phyloP scores from a whole-genome alignment of 2,888 invertebrate species.

The Leptura quadrifasciata region DNA sequence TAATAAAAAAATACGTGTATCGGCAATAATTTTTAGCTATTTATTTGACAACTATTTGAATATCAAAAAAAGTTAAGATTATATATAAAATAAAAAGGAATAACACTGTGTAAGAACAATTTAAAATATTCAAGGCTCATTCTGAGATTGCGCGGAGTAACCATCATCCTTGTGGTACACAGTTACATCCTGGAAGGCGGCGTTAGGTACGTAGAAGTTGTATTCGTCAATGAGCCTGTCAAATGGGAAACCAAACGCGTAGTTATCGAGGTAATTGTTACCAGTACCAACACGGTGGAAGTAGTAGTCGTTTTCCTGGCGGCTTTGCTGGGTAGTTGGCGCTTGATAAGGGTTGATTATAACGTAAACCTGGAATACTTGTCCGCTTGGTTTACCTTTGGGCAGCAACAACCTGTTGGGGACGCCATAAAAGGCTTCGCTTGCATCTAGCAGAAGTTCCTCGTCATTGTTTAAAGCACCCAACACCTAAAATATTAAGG shows the following conservation, averaged over 20 bases:
- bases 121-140: slow-evolving; percentile 15
- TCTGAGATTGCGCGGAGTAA: slow-evolving; percentile 1
- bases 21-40: background rate
- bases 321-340: slow-evolving; percentile 14
- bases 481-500: slow-evolving; percentile 61
- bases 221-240: slow-evolving; percentile 78
- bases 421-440: slow-evolving; percentile 18
- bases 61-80: background rate
- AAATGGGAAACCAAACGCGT: slow-evolving; percentile 84
- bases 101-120: background rate
- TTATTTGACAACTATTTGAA: background rate
- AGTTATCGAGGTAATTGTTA: slow-evolving; percentile 74
- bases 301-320: slow-evolving; percentile 14
- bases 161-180: slow-evolving; percentile 35
- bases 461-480: slow-evolving; percentile 57
- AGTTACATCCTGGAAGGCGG: slow-evolving; percentile 30
- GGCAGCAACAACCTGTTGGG: slow-evolving; percentile 74
- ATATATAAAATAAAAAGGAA: background rate
- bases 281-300: slow-evolving; percentile 28
- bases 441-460: slow-evolving; percentile 58
- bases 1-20: background rate
- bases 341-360: slow-evolving; percentile 71
- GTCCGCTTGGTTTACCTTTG: slow-evolving; percentile 80
- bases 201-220: slow-evolving; percentile 30
- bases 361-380: slow-evolving; percentile 76